Evolutionary conservation across 2,113 vertebrate species (phyloP), one percentile per base, ranked within the genome.

Genomic region (Tragelaphus scriptus): DNA sequence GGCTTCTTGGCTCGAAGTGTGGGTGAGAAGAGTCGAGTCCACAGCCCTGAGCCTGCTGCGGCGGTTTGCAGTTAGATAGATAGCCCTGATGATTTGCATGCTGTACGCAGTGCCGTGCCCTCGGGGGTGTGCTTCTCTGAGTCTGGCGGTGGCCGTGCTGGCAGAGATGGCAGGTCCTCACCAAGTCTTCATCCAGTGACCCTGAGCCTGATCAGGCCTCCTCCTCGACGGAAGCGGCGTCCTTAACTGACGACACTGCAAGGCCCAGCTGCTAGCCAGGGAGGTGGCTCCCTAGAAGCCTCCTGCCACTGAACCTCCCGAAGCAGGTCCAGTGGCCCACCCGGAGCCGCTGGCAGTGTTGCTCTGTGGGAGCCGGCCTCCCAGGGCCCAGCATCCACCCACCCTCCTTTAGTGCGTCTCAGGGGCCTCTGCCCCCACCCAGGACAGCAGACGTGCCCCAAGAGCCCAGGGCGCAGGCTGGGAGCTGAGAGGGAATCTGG

Each of bases 321-420:
- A 58, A 56, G 36, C 32, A 63, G 47, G 15, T 58, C 30, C 30
- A 30, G 30, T 36, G 8, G n/a, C 28, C 14, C 47, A 1, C 59
- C 7, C 28, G 13, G 47, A 26, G n/a, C 61, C 3, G 2, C 32
- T 1, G 0, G 16, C 9, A 11, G 65, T 32, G 32, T 65, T 7
- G 1, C 68, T 32, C 19, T 40, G 44, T 19, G 25, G 47, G 71
- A 63, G 13, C 16, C 3, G 2, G 28, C n/a, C 28, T 44, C 36
- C 32, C 36, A 6, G 56, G 53, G 47, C 47, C 32, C 26, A 14
- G 5, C 71, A 65, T 14, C 30, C 28, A 47, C 6, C 56, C 61
- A n/a, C 19, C 49, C 59, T 40, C 36, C 58, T 81, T 10, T 28
- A 19, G 6, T 4, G 6, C 1, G 0, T 65, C 30, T 53, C 26